Evolutionary conservation across 2,113 vertebrate genomes (phyloP).

Genomic region (Hippocampus abdominalis): DNA sequence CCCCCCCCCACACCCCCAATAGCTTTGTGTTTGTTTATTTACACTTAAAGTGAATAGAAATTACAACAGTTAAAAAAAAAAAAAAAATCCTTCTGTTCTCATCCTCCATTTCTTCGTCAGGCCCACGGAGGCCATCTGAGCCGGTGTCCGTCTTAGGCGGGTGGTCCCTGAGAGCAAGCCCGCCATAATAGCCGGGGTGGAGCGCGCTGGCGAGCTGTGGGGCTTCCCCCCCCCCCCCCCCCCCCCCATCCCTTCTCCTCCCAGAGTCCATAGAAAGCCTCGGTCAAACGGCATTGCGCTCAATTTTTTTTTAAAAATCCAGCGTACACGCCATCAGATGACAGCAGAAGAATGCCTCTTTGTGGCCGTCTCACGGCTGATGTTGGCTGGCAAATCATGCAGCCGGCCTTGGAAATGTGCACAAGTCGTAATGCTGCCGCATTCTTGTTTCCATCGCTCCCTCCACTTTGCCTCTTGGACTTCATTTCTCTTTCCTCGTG

Average conservation of each 20-base stretch:
- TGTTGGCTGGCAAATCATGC: constrained; percentile 13
- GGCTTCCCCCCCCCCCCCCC: constrained; percentile 58
- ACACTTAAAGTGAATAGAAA: constrained; percentile 52
- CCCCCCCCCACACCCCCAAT: constrained; percentile 31
- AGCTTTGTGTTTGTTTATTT: constrained; percentile 62
- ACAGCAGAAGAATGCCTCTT: constrained; percentile 39
- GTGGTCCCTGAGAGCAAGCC: constrained; percentile 59
- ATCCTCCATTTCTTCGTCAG: constrained; percentile 34
- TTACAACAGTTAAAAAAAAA: constrained; percentile 48
- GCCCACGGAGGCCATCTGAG: constrained; percentile 51
- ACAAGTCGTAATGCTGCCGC: constrained; percentile 17
- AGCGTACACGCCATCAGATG: constrained; percentile 34
- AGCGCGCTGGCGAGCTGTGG: constrained; percentile 53
- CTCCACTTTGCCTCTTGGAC: constrained; percentile 23
- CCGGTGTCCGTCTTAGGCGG: constrained; percentile 57
- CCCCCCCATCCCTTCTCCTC: too few species aligned
- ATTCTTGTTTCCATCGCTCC: constrained; percentile 19
- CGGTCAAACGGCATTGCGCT: constrained; percentile 36
- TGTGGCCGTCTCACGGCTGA: constrained; percentile 34
- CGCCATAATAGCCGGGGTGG: constrained; percentile 64
- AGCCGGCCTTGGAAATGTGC: constrained; percentile 19
- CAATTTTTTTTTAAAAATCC: constrained; percentile 38
- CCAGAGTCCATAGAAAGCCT: constrained; percentile 45
- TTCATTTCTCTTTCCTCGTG: constrained; percentile 46
- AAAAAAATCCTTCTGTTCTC: constrained; percentile 50